Base-by-base conservation (phyloP, 2,888 invertebrate species). In the Leptopilina myrica region DNA sequence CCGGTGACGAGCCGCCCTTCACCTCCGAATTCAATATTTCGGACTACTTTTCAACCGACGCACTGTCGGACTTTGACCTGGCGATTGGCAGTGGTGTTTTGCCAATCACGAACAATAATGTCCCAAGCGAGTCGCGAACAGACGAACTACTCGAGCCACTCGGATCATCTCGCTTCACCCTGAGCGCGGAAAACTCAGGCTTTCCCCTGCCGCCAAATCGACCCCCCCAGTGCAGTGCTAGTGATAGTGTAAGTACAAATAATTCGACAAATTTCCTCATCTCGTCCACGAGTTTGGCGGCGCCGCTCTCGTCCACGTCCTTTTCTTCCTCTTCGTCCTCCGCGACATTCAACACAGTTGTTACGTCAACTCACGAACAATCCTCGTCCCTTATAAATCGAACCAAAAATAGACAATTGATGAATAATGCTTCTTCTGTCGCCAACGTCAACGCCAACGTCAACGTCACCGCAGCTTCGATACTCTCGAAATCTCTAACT, bases 21-120 rank as follows among this genome's bases (percentile, higher is more conserved):
- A 90, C 91, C 5, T 87, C 91, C 20, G 91, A 92, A 83, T 92
- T 92, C 78, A 92, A 91, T 83, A 90, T 92, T 78, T 87, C 91
- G 64, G 92, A 92, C 83, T 91, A 91, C 64, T 92, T 92, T 80
- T 82, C 88, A 40, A 76, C 84, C 64, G 91, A 91, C 65, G 77
- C 87, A 26, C 84, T 87, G 53, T 85, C 88, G 75, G 89, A 90
- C 79, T 85, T 88, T 49, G 88, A 89, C n/a, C 77, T 89, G 66
- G 85, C 86, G 43, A 80, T 86, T 15, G 73, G 56, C 53, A 33
- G 59, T 78, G 59, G 59, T 78, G 59, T 69, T 15, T 14, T 76
- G 59, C 65, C 56, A 53, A 87, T 49, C 49, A 49, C 49, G 49
- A 49, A 49, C 49, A 49, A 89, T 76, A 84, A 84, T 82, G 85